Evolutionary conservation across 1,140 invertebrate species (phyloP), one percentile per base, ranked within the genome.

Genomic region (Cardiocondyla obscurior): DNA sequence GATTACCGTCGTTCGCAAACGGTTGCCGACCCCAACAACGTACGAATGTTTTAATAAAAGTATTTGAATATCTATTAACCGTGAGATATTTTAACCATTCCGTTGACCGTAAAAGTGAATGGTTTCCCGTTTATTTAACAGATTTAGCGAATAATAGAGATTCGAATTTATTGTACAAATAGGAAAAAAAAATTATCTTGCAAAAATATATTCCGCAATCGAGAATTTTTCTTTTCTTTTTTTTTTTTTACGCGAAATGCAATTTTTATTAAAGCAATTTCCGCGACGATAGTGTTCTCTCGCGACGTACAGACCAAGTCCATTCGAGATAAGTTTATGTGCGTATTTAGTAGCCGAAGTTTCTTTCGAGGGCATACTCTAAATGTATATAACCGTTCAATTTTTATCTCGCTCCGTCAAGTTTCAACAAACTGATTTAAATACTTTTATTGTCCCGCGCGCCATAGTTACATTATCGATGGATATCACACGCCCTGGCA

Each of bases 351-450:
- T 39, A 69, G 42, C 73, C 55, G 12, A 79, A 77, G 72, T 77
- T 83, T 67, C 64, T 79, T 65, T 39, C 82, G 55, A 79, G 51
- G 33, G 33, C 73, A 19, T 46, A 83, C 81, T 83, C 74, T 83
- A 67, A 83, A 83, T 83, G 82, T 49, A 83, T 83, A 79, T 83
- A 79, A 77, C 51, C 62, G 51, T 83, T 65, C 74, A 67, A 65
- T 79, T 83, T 83, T 77, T 79, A 67, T 28, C 12, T 57, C 51
- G n/a, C 36, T 53, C 19, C 36, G 22, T 28, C 22, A 83, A 83
- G 60, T 83, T 79, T 69, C 55, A 22, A 53, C 49, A 44, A 79
- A 30, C 74, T 33, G 74, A 51, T 53, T 65, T 55, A 49, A 77
- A 14, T 77, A 67, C 33, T 77, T 67, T 77, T 67, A 77, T 77